Percentiles rank a stretch among this genome's conserved stretches.
phyloP scores from a whole-genome alignment of 1,140 invertebrate genomes.

The Chionoecetes opilio region DNA sequence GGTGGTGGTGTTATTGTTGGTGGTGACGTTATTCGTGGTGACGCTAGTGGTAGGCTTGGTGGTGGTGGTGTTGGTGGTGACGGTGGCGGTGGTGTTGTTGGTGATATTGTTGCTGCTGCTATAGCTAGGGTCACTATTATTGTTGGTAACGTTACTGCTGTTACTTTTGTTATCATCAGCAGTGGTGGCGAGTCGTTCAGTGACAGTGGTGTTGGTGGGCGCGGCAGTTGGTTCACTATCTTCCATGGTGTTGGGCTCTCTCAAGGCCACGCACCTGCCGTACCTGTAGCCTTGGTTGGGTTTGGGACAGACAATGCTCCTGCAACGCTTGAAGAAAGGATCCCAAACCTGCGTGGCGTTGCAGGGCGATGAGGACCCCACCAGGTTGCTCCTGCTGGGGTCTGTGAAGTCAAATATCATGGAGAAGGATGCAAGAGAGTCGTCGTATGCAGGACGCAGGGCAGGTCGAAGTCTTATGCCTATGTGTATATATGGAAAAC shows the following conservation, averaged over 20 bases:
- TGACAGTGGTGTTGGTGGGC: conserved; percentile 45
- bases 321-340: conserved; percentile 85
- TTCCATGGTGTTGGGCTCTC: conserved; percentile 66
- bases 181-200: conserved; percentile 37
- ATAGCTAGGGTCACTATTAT: too few species aligned
- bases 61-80: conserved; percentile 54
- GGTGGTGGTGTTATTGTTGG: conserved; percentile 80
- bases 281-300: conserved; percentile 80
- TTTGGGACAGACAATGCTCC: conserved; percentile 83
- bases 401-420: conserved; percentile 85
- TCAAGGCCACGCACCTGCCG: conserved; percentile 80
- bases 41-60: background rate
- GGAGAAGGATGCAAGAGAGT: too few species aligned
- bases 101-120: background rate
- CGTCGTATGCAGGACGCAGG: conserved; percentile 85
- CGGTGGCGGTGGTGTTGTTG: background rate
- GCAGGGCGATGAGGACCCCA: conserved; percentile 83
- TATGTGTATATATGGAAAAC: conserved; percentile 72
- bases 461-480: conserved; percentile 83
- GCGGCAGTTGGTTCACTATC: conserved; percentile 61
- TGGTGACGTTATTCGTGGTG: background rate
- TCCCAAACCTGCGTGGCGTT: conserved; percentile 84
- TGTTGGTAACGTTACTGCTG: too few species aligned
- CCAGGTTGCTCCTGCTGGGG: conserved; percentile 82
- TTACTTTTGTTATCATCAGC: too few species aligned